These are phyloP conservation scores for silkworm (Bombyx mori) DNA, from an alignment of 1,140 invertebrate species.

Conservation along the genomic window ASM3026992v2 NC_085115.1:8504501-8505000, in stretches of 20 bases:
- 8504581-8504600: slow-evolving; percentile 26
- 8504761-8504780: slow-evolving; percentile 14
- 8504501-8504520: slow-evolving; percentile 51
- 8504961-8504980: too few species aligned
- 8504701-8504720: slow-evolving; percentile 13
- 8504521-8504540: slow-evolving; percentile 39
- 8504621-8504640: slow-evolving; percentile 34
- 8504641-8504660: slow-evolving; percentile 13
- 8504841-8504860: slow-evolving; percentile 5
- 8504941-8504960: too few species aligned
- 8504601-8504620: slow-evolving; percentile 36
- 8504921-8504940: too few species aligned
- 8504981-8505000: too few species aligned
- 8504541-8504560: slow-evolving; percentile 34
- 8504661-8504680: slow-evolving; percentile 11
- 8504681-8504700: slow-evolving; percentile 12
- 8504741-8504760: slow-evolving; percentile 24
- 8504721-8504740: slow-evolving; percentile 17
- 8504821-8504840: slow-evolving; percentile 6
- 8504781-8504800: slow-evolving; percentile 9
- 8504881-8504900: too few species aligned
- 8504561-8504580: slow-evolving; percentile 50
- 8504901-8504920: too few species aligned
- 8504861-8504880: too few species aligned
- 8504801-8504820: slow-evolving; percentile 15